These are phyloP conservation scores for Urocolius indicus DNA, from an alignment of 2,113 vertebrate species.

Conservation along the genomic window DNA sequence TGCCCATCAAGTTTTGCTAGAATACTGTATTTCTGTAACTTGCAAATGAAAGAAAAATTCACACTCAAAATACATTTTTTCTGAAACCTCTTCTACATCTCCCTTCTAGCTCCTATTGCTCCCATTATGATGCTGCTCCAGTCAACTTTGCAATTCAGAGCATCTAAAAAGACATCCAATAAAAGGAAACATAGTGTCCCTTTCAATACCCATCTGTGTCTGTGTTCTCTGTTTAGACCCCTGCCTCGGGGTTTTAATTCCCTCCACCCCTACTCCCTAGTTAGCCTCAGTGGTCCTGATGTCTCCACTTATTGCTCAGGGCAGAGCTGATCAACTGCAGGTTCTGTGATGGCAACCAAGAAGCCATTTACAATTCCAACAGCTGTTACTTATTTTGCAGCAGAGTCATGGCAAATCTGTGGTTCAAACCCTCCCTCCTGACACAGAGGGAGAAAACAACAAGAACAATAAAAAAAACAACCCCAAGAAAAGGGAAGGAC, in stretches of 20 bases:
- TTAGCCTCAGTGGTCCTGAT: background rate
- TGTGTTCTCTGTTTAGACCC: background rate
- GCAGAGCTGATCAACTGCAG: conserved; percentile 56
- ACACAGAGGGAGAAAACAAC: background rate
- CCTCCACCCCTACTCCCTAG: background rate
- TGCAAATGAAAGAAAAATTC: background rate
- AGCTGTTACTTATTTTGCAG: conserved; percentile 57
- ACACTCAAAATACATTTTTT: background rate
- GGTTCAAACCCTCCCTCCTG: background rate
- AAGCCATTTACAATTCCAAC: conserved; percentile 17
- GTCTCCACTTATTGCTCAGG: conserved; percentile 23
- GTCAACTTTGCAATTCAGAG: background rate
- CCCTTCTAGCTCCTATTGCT: background rate
- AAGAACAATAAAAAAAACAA: background rate
- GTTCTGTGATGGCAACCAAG: conserved; percentile 38
- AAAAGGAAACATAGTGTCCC: background rate
- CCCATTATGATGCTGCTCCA: background rate
- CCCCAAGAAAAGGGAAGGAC: background rate
- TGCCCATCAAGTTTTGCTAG: background rate
- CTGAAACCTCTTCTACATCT: background rate
- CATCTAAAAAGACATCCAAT: background rate
- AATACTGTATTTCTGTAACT: background rate
- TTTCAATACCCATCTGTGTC: background rate
- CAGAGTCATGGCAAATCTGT: conserved; percentile 7
- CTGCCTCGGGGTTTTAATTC: conserved; percentile 17